These are phyloP conservation scores for Acrocephalus arundinaceus DNA, from an alignment of 2,113 vertebrate species.

Conservation along the genomic window DNA sequence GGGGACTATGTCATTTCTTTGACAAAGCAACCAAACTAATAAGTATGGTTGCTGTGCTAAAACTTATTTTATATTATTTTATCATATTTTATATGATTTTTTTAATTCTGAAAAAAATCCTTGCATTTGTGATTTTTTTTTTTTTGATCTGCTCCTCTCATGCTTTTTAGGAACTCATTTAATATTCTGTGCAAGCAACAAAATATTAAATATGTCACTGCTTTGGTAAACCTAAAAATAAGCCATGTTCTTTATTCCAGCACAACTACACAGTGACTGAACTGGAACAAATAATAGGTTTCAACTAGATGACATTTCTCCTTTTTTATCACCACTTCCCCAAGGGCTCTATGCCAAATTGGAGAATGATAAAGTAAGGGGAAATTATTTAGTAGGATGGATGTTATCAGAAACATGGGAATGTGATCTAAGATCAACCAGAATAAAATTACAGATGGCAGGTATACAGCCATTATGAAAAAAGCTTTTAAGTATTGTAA, in stretches of 20 bases:
- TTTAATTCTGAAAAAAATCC: neutral
- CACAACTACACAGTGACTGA: neutral
- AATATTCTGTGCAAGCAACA: neutral
- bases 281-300: neutral
- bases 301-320: neutral
- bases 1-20: neutral
- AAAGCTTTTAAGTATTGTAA: neutral
- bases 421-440: neutral
- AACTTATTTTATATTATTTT: neutral
- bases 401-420: neutral
- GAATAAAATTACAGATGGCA: neutral
- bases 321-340: neutral
- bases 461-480: neutral
- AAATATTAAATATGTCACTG: neutral
- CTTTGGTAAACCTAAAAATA: neutral
- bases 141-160: neutral
- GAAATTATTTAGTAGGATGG: neutral
- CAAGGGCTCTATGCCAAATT: neutral
- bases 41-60: neutral
- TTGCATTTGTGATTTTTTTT: neutral
- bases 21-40: neutral
- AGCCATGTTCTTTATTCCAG: neutral
- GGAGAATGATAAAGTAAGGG: neutral
- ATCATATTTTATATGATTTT: neutral
- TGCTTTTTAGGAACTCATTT: neutral